Percentiles rank a stretch among this genome's conserved stretches.
Evolutionary conservation across 2,113 vertebrate species (phyloP).

Genomic region (Myiagra hebetior): DNA sequence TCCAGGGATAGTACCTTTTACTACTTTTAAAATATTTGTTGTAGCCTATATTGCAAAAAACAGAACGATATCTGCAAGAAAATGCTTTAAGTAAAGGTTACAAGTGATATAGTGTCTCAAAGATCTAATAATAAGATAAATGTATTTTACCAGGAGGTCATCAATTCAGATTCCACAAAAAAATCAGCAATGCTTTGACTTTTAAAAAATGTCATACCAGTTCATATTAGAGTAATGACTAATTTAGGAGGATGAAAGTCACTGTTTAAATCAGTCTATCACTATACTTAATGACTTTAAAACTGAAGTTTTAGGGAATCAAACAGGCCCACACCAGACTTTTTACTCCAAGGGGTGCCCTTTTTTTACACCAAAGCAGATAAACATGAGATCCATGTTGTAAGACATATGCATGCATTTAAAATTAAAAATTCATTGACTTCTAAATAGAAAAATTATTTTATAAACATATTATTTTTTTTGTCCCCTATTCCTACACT

Average conservation of each 20-base stretch:
- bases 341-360: neutral
- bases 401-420: neutral
- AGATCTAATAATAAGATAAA: slow-evolving; percentile 23
- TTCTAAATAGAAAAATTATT: neutral
- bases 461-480: neutral
- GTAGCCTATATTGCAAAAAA: neutral
- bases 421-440: neutral
- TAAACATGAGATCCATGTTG: neutral
- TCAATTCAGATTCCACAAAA: slow-evolving; percentile 14
- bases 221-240: neutral
- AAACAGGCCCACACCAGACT: neutral
- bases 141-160: neutral
- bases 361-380: neutral
- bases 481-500: neutral
- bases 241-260: neutral
- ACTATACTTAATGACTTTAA: neutral
- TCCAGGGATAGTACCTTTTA: neutral
- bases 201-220: slow-evolving; percentile 18
- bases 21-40: neutral
- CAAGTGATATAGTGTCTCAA: neutral
- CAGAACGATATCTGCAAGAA: neutral
- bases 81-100: slow-evolving; percentile 2
- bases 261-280: neutral
- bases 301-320: neutral
- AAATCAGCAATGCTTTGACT: slow-evolving; percentile 26